Evolutionary conservation across 2,888 invertebrate species (phyloP).

Genomic region (Hofmannophila pseudospretella): DNA sequence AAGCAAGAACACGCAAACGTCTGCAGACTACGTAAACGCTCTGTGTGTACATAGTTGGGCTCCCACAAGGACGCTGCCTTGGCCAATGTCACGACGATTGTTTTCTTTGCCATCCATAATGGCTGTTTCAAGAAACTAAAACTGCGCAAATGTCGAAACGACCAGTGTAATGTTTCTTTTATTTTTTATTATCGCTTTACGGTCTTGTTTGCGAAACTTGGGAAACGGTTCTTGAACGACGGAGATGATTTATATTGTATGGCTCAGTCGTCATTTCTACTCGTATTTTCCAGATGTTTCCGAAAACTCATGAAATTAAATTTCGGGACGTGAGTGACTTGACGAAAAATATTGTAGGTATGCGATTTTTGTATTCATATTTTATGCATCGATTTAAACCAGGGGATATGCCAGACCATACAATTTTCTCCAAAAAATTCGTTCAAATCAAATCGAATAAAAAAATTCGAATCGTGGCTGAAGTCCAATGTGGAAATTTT

Average conservation of each 20-base stretch:
- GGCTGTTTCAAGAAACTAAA: constrained; percentile 20
- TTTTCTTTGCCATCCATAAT: constrained; percentile 34
- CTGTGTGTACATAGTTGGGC: constrained; percentile 5
- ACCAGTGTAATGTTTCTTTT: constrained; percentile 15
- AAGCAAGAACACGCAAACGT: constrained; percentile 6
- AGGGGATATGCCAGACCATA: no score
- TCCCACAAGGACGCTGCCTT: constrained; percentile 11
- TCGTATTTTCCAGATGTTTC: no score
- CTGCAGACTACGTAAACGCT: constrained; percentile 6
- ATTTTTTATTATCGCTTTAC: constrained; percentile 11
- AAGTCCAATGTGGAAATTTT: no score
- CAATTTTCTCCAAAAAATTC: no score
- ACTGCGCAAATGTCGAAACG: constrained; percentile 19
- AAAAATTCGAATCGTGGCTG: no score
- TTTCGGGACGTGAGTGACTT: no score
- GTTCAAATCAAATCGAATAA: no score
- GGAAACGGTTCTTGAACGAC: background rate
- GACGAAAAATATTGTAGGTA: no score
- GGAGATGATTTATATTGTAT: background rate
- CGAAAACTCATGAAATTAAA: no score
- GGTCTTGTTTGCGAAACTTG: constrained; percentile 2
- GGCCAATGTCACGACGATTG: constrained; percentile 24
- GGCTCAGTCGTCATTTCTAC: no score
- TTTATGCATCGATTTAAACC: no score
- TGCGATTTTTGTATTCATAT: no score